These are phyloP conservation scores for Drosophila quadrilineata DNA, from an alignment of 1,140 invertebrate species.

Conservation along the genomic window DNA sequence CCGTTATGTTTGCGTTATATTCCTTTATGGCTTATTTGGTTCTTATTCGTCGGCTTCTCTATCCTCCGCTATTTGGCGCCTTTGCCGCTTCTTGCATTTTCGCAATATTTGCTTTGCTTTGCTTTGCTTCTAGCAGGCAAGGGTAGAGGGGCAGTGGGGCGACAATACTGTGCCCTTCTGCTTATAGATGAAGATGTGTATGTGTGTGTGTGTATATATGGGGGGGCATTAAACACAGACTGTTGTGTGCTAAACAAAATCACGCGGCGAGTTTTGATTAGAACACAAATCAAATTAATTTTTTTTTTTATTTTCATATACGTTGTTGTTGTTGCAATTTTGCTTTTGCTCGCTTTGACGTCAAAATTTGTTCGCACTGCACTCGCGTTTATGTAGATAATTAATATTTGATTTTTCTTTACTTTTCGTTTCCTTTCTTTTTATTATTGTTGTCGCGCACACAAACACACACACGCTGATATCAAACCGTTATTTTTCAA, in stretches of 20 bases:
- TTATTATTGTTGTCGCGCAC: no score
- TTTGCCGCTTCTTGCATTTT: constrained; percentile 40
- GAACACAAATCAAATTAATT: constrained; percentile 43
- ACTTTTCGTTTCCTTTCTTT: no score
- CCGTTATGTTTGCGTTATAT: constrained; percentile 39
- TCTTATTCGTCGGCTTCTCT: constrained; percentile 13
- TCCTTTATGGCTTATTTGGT: constrained; percentile 19
- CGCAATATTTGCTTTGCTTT: constrained; percentile 37
- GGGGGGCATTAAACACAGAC: constrained; percentile 8
- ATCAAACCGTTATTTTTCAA: constrained; percentile 22
- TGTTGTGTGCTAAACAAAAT: constrained; percentile 53
- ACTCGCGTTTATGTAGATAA: constrained; percentile 31
- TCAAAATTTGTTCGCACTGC: constrained; percentile 20
- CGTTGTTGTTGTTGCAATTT: constrained; percentile 4
- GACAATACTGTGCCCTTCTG: constrained; percentile 23
- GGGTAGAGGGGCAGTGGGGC: constrained; percentile 1
- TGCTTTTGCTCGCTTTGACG: constrained; percentile 3
- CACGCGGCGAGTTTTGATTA: constrained; percentile 47
- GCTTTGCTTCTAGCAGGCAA: neutral
- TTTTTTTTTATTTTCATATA: no score
- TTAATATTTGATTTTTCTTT: no score
- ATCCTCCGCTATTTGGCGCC: constrained; percentile 22
- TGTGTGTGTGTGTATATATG: neutral
- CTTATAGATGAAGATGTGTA: neutral
- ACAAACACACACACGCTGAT: constrained; percentile 22